These are phyloP conservation scores for Daubentonia madagascariensis DNA, from an alignment of 2,113 vertebrate genomes.

Conservation along the genomic window DNA sequence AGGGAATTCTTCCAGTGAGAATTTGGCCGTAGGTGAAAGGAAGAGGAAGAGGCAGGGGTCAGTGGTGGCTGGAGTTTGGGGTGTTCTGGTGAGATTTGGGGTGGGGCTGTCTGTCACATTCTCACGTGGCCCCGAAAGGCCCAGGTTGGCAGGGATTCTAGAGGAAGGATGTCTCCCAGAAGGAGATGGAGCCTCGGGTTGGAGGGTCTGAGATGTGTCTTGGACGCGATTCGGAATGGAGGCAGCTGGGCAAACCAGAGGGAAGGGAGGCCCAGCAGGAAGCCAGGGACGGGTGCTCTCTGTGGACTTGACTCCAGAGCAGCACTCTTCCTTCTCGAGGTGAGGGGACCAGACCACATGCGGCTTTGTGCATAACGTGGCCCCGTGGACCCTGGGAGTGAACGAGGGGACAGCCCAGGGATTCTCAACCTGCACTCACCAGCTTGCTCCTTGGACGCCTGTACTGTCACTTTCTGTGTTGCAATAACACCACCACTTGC, in stretches of 20 bases:
- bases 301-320: neutral
- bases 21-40: neutral
- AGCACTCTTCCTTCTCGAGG: neutral
- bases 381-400: neutral
- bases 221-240: accelerated
- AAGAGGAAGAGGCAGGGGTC: neutral
- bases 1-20: neutral
- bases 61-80: neutral
- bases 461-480: neutral
- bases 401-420: neutral
- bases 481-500: too few relatives aligned
- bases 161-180: neutral
- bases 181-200: neutral
- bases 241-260: accelerated
- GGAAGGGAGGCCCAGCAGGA: neutral
- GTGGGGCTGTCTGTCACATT: neutral
- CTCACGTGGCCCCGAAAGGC: neutral
- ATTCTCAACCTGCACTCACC: neutral
- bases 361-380: neutral
- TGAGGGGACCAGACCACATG: accelerated
- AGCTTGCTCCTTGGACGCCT: neutral
- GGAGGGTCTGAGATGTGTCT: neutral
- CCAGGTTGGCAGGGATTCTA: neutral
- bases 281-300: accelerated
- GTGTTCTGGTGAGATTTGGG: neutral